These are phyloP conservation scores for Sakesphorus luctuosus DNA, from an alignment of 2,113 vertebrate genomes.

Conservation along the genomic window DNA sequence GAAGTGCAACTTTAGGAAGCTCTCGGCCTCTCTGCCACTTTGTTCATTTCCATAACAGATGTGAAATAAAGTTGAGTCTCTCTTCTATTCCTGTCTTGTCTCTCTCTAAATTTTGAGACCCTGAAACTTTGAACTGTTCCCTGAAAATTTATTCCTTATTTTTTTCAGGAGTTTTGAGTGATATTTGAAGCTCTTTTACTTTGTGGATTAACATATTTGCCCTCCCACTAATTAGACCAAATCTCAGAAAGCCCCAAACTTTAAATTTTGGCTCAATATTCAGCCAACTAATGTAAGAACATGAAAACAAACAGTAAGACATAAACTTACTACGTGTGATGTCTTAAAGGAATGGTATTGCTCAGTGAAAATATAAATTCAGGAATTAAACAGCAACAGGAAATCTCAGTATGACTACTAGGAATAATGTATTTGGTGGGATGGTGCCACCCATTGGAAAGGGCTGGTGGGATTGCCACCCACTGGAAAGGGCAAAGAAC, in stretches of 20 bases:
- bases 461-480: not conserved
- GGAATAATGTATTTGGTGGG: not conserved
- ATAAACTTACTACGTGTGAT: not conserved
- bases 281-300: not conserved
- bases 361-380: not conserved
- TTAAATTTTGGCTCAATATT: not conserved
- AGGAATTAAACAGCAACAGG: not conserved
- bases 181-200: not conserved
- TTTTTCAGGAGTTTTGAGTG: not conserved
- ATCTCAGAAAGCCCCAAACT: not conserved
- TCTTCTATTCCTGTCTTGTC: not conserved
- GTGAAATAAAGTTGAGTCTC: slow-evolving; percentile 25
- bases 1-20: slow-evolving; percentile 21
- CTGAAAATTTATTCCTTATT: not conserved
- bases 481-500: not conserved
- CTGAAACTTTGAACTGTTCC: not conserved
- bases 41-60: slow-evolving; percentile 32
- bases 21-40: slow-evolving; percentile 22
- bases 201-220: not conserved
- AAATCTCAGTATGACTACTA: not conserved
- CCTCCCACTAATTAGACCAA: not conserved
- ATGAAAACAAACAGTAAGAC: not conserved
- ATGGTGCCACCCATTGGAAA: not conserved
- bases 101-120: not conserved
- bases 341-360: not conserved